Base-by-base conservation (phyloP, 92 coral and sea anemone genomes). In the Isaurus tuberculatus region DNA sequence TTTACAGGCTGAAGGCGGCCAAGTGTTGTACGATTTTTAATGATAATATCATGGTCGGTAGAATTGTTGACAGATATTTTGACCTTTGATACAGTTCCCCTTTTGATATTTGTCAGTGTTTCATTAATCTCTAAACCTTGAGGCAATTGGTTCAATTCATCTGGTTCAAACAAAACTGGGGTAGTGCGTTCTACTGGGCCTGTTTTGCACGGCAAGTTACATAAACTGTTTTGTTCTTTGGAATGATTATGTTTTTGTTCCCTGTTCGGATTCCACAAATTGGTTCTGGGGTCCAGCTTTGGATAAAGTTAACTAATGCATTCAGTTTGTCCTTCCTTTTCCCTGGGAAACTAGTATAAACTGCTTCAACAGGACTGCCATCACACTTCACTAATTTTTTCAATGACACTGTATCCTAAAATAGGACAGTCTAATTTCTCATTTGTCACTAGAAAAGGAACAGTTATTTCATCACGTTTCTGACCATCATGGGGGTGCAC, bases 121-220 rank as follows among this genome's bases (percentile, higher is more conserved):
- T 79, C 89, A 72, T 27, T 79, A 9, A 86, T 65, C 73, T 86
- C 89, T 42, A 86, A 86, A 33, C 89, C 89, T 40, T 86, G 85
- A 31, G 81, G 89, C 64, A 57, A 86, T 53, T 80, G 73, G 40
- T 36, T 72, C 31, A 72, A 53, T 53, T 63, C 44, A 16, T 86
- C 70, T 36, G 83, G 82, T 58, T 70, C 90, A 80, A 80, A 72
- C 46, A 72, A 33, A 71, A 80, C 78, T 37, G 86, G 82, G 20
- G 44, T 72, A 46, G 57, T 79, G 44, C 25, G 49, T 49, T 64
- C 61, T 23, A 81, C 86, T 43, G 83, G 78, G 23, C 90, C 86
- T 22, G 83, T 72, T 64, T 72, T 73, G 78, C 70, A 87, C 83
- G 75, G 40, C 86, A 80, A 13, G 46, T 64, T 17, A 81, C 83